These are phyloP conservation scores for Lacanobia oleracea DNA, from an alignment of 2,888 invertebrate species.

Conservation along the genomic window DNA sequence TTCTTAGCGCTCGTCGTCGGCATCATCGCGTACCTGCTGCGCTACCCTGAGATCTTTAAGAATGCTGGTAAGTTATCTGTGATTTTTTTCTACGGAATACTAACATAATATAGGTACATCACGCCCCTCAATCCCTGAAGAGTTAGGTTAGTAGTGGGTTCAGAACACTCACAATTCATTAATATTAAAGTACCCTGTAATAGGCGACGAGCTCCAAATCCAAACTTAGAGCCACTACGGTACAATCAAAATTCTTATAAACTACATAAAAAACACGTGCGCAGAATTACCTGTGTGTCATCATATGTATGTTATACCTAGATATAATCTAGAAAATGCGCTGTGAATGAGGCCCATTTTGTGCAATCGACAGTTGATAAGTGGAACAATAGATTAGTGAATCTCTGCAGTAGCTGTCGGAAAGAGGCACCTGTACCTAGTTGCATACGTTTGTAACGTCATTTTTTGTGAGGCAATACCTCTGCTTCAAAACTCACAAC, in stretches of 20 bases:
- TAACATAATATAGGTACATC: background rate
- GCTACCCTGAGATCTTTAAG: slow-evolving; percentile 74
- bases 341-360: slow-evolving; percentile 12
- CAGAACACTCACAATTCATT: background rate
- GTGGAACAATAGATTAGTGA: slow-evolving; percentile 16
- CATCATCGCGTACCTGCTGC: slow-evolving; percentile 72
- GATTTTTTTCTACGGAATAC: background rate
- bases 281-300: background rate
- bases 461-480: too few relatives aligned
- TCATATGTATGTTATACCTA: background rate
- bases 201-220: background rate
- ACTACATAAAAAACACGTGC: background rate
- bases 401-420: background rate
- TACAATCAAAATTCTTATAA: background rate
- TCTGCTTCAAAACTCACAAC: background rate
- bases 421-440: slow-evolving; percentile 9
- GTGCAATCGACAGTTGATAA: slow-evolving; percentile 23
- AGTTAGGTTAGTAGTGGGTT: background rate
- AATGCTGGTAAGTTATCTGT: slow-evolving; percentile 67
- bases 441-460: background rate
- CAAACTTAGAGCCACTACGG: background rate
- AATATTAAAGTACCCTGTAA: background rate
- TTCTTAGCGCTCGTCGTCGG: slow-evolving; percentile 61
- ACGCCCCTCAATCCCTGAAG: background rate
- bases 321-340: slow-evolving; percentile 22